A percentile compares a stretch with the other conserved stretches of the same genome.
Evolutionary conservation across 2,888 invertebrate species (phyloP).

Genomic region (Molorchus minor): DNA sequence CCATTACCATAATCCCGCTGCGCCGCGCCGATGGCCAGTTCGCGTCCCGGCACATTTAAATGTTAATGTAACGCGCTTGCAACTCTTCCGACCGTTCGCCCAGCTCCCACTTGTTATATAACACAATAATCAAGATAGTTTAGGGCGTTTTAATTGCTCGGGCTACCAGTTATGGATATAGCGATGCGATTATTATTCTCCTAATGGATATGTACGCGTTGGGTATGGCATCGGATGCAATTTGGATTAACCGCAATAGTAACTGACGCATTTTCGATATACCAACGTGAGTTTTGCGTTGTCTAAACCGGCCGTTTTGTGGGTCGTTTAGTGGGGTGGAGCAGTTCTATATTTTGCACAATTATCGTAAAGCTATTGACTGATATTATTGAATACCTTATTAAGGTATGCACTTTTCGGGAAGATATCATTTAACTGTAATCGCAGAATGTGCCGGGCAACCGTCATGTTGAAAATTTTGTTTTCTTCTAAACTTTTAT

Average conservation of each 20-base stretch:
- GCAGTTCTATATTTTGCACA: too few relatives aligned
- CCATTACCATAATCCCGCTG: slow-evolving; percentile 55
- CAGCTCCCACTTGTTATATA: slow-evolving; percentile 51
- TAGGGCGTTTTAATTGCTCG: slow-evolving; percentile 50
- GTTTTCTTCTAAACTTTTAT: too few relatives aligned
- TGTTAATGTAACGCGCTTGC: slow-evolving; percentile 50
- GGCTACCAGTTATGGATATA: slow-evolving; percentile 47
- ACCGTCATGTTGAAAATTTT: too few relatives aligned
- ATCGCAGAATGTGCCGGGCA: too few relatives aligned
- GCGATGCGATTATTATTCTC: slow-evolving; percentile 42
- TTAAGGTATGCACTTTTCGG: too few relatives aligned
- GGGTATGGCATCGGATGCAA: slow-evolving; percentile 30
- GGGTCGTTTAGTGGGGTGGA: too few relatives aligned
- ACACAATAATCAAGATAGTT: slow-evolving; percentile 56
- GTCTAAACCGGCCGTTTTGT: too few relatives aligned
- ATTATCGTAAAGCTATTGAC: too few relatives aligned
- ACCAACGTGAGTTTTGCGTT: slow-evolving; percentile 18
- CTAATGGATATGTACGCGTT: slow-evolving; percentile 46
- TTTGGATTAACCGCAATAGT: slow-evolving; percentile 34
- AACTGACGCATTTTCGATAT: slow-evolving; percentile 26
- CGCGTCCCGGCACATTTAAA: slow-evolving; percentile 48
- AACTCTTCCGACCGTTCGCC: slow-evolving; percentile 25
- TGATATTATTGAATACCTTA: too few relatives aligned
- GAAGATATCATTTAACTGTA: too few relatives aligned
- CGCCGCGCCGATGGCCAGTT: too few relatives aligned